Conservation (phyloP, 2,888 invertebrate genomes). For the Eucera pruinosa region DNA sequence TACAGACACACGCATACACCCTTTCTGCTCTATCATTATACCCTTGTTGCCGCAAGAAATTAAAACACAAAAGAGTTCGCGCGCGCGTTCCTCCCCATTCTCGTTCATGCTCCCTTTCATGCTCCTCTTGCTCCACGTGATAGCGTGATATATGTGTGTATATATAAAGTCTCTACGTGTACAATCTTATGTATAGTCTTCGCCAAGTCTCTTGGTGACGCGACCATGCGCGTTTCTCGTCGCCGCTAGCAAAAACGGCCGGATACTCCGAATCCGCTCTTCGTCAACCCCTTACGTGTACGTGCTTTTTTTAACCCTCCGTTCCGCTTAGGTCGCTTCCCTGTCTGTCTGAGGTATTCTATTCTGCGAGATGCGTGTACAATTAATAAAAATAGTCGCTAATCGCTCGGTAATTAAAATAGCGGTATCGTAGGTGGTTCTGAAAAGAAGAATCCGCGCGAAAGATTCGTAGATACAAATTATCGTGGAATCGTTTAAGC, state of each 20-base stretch:
- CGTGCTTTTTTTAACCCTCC: conserved; percentile 34
- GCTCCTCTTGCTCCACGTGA: conserved; percentile 15
- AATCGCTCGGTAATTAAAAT: conserved; percentile 55
- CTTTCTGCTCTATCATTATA: conserved; percentile 52
- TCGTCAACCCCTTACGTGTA: neutral
- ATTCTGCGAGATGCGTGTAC: conserved; percentile 48
- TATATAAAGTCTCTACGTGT: conserved; percentile 64
- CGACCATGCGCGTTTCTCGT: conserved; percentile 21
- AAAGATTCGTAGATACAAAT: too few species aligned
- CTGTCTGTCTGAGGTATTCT: conserved; percentile 47
- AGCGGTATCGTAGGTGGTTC: conserved; percentile 29
- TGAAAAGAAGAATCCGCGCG: neutral
- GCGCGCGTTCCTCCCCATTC: neutral
- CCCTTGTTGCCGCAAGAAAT: conserved; percentile 73
- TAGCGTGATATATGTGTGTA: conserved; percentile 34
- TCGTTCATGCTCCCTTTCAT: conserved; percentile 15
- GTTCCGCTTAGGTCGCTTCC: conserved; percentile 33
- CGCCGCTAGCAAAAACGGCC: conserved; percentile 25
- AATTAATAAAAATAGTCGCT: conserved; percentile 52
- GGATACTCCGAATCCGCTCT: neutral
- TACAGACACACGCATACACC: neutral
- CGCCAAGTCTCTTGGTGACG: conserved; percentile 46
- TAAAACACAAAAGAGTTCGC: conserved; percentile 59
- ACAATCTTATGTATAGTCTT: conserved; percentile 52
- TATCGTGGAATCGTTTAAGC: too few species aligned